Evolutionary conservation across 64 coral and sea anemone genomes (phyloP).

Genomic region (Exaiptasia diaphana): DNA sequence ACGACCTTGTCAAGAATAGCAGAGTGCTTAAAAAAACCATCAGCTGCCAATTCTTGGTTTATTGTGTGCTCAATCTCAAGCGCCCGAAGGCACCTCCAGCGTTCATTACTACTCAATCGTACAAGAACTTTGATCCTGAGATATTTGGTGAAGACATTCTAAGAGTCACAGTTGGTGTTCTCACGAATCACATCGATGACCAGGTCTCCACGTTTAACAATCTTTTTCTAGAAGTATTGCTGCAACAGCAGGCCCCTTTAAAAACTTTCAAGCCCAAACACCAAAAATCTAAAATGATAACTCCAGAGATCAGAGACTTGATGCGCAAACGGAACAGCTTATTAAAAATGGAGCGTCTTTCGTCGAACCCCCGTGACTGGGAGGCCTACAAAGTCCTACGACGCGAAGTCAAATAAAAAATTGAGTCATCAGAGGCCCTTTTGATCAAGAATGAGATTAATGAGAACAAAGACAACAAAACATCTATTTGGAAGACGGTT

Average conservation of each 20-base stretch:
- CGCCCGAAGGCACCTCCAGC: background rate
- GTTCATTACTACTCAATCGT: background rate
- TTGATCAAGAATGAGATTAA: conserved; percentile 22
- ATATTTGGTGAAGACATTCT: background rate
- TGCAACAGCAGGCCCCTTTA: conserved; percentile 49
- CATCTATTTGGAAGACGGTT: conserved; percentile 49
- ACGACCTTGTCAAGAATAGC: background rate
- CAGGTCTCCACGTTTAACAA: conserved; percentile 25
- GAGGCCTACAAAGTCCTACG: background rate
- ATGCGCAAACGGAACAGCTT: conserved; percentile 12
- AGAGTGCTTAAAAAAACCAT: background rate
- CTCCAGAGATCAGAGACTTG: conserved; percentile 26
- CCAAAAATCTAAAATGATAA: background rate
- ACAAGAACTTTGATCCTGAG: background rate
- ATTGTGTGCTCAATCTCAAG: background rate
- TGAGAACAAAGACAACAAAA: conserved; percentile 29
- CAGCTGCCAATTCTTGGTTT: background rate
- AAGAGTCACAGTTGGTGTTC: background rate
- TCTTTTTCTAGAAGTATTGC: conserved; percentile 9
- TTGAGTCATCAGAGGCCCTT: conserved; percentile 17
- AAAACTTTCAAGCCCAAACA: conserved; percentile 18
- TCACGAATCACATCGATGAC: conserved; percentile 13
- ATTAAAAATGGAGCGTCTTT: conserved; percentile 3
- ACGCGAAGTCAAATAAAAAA: conserved; percentile 31
- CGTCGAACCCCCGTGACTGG: conserved; percentile 20